Evolutionary conservation across 1,140 invertebrate species (phyloP).

Genomic region (Eurosta solidaginis): DNA sequence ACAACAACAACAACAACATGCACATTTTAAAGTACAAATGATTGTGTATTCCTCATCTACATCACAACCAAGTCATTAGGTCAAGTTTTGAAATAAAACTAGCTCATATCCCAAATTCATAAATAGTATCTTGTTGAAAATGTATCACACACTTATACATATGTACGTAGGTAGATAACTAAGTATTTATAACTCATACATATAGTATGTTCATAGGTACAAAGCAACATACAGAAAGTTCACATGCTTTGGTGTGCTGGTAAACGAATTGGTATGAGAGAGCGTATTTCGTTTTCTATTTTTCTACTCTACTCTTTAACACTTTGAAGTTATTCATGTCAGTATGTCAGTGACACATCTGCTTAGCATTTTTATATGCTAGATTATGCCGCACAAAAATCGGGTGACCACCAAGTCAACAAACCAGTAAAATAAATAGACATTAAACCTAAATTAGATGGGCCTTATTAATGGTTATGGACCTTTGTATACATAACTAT

Average conservation of each 20-base stretch:
- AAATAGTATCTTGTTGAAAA: neutral
- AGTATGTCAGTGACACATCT: conserved; percentile 27
- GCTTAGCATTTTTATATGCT: conserved; percentile 8
- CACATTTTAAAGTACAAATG: neutral
- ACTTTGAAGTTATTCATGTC: conserved; percentile 22
- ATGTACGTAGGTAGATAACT: neutral
- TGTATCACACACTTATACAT: neutral
- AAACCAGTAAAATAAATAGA: neutral
- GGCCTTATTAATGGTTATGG: neutral
- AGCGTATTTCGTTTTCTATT: neutral
- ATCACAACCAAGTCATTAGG: conserved; percentile 52
- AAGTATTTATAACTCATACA: too few relatives aligned
- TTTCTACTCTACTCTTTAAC: neutral
- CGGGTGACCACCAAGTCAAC: conserved; percentile 9
- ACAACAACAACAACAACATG: too few relatives aligned
- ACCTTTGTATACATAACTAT: neutral
- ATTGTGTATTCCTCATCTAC: conserved; percentile 8
- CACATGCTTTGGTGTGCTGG: too few relatives aligned
- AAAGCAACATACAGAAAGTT: neutral
- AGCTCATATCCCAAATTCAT: conserved; percentile 42
- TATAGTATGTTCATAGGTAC: too few relatives aligned
- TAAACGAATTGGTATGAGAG: neutral
- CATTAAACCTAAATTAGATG: neutral
- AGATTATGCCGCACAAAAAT: conserved; percentile 3
- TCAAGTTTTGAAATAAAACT: conserved; percentile 59